Percentiles rank a stretch among this genome's conserved stretches.
Evolutionary conservation across 2,888 invertebrate genomes (phyloP).

Genomic region (Dyspetes luteomarginatus): DNA sequence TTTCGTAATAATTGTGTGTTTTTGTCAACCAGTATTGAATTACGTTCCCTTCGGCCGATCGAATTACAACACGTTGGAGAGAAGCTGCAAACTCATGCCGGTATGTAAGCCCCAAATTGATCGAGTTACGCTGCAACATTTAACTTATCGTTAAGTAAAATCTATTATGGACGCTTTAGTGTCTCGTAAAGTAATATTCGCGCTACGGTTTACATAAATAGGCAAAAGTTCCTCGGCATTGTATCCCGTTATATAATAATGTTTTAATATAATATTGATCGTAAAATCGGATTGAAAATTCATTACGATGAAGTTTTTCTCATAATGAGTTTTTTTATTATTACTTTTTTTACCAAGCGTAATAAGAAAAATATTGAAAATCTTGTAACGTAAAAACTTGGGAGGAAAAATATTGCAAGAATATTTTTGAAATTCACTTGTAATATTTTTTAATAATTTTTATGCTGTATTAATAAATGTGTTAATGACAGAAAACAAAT

Average conservation of each 20-base stretch:
- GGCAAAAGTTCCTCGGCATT: constrained; percentile 2
- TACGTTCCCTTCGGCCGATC: no score
- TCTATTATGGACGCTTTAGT: background rate
- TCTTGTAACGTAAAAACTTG: background rate
- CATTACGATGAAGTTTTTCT: background rate
- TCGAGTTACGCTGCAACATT: background rate
- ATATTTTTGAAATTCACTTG: background rate
- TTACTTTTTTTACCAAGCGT: background rate
- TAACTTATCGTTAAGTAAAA: constrained; percentile 8
- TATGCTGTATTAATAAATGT: no score
- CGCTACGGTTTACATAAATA: background rate
- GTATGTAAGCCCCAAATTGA: background rate
- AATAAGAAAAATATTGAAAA: background rate
- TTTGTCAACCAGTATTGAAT: background rate
- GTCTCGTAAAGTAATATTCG: background rate
- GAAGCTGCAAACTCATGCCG: background rate
- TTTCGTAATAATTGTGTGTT: background rate
- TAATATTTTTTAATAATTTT: background rate
- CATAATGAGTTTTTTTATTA: background rate
- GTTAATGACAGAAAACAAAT: no score
- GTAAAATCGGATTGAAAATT: background rate
- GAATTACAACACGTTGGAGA: no score
- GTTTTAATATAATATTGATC: background rate
- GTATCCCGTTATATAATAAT: background rate
- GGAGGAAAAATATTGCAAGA: background rate